Percentiles rank a stretch among this genome's conserved stretches.
Conservation (phyloP, 2,888 invertebrate species). For the Lycophotia porphyrea region DNA sequence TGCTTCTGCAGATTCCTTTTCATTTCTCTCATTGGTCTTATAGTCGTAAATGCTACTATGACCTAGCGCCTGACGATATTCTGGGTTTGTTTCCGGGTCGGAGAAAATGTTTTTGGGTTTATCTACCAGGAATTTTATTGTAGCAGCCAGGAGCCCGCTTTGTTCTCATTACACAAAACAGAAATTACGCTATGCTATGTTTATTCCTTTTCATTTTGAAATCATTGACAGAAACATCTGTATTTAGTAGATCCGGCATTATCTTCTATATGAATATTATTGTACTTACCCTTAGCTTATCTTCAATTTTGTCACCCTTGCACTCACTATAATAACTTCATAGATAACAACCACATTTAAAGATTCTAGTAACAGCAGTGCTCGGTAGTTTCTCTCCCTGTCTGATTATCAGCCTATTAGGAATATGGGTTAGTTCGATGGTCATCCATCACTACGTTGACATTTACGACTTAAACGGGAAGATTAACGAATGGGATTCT, state of each 20-base stretch:
- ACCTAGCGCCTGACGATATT: neutral
- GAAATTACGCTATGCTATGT: neutral
- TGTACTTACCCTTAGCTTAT: conserved; percentile 33
- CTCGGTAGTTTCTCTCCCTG: conserved; percentile 20
- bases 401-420: conserved; percentile 28
- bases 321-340: conserved; percentile 34
- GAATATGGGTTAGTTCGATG: conserved; percentile 47
- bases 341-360: conserved; percentile 32
- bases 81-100: neutral
- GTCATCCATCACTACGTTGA: conserved; percentile 50
- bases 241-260: conserved; percentile 16
- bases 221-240: conserved; percentile 17
- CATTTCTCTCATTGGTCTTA: neutral
- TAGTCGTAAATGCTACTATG: neutral
- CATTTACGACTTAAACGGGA: conserved; percentile 48
- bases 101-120: neutral
- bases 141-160: neutral
- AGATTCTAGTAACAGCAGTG: neutral
- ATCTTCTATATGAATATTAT: conserved; percentile 26
- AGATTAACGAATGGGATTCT: conserved; percentile 34
- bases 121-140: neutral
- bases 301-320: conserved; percentile 15
- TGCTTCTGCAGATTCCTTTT: conserved; percentile 7
- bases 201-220: neutral
- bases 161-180: neutral